Evolutionary conservation across 1,140 invertebrate species (phyloP), one percentile per base, ranked within the genome.

Genomic region (Acromyrmex charruanus): DNA sequence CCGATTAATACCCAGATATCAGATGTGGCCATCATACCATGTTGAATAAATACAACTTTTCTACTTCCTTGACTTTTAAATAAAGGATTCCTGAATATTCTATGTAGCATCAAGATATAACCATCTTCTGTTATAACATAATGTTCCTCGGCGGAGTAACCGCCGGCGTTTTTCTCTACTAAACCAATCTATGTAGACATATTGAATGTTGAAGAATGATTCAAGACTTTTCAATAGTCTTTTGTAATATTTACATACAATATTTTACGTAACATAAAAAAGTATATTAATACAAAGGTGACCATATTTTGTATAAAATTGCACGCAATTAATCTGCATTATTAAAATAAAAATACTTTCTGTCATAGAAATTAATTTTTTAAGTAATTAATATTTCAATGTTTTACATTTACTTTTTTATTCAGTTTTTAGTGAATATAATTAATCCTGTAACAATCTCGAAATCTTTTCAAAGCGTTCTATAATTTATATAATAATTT

Each of bases 131-230:
- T 96, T 7, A 90, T 93, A 0, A 96, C 93, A 1, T 91, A 77
- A 87, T 96, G 94, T 12, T 94, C 93, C 92, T 96, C 95, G 4
- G 92, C 93, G 14, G 95, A 94, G 87, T 96, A 96, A n/a, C 95
- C 95, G 21, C 21, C 21, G 21, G 21, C 21, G 55, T 94, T 61
- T 44, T 89, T 77, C 59, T 89, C 44, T 14, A 95, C 89, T 39
- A 95, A 95, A 10, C 91, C 93, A 3, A 92, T 82, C 93, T 94
- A 21, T 1, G 14, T 5, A 58, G n/a, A 25, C 35, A 16, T 39
- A 69, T 0, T 39, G 9, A 21, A 58, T 58, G 9, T 58, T 58
- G 21, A 21, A 21, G n/a, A 21, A 58, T 12, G 39, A 44, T 44
- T 44, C 39, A 10, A 21, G 53, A 55, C 1, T 18, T 55, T 55